Evolutionary conservation across 2,113 vertebrate genomes (phyloP), one percentile per base, ranked within the genome.

Genomic region (Cynocephalus volans): DNA sequence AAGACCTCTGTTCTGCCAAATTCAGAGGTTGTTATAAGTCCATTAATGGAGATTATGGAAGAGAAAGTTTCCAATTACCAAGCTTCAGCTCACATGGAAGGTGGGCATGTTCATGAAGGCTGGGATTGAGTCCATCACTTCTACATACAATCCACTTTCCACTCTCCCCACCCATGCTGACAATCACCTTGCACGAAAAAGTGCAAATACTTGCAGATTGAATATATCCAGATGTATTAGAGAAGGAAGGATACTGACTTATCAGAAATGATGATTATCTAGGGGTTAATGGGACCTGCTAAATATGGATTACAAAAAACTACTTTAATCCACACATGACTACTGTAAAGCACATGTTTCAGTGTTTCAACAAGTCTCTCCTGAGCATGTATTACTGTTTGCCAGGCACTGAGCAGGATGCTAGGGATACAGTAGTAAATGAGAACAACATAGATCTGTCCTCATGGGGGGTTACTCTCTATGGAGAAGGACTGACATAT

Each of bases 221-320:
- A 85, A 76, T 36, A 6, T 26, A 60, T 21, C 12, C 24, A 95
- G 36, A 26, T 26, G 45, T 86, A 50, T 10, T 69, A 56, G 33
- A 87, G 92, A 84, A 93, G 41, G 45, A 76, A 73, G 26, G 56
- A 67, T n/a, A 58, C n/a, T 73, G 69, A 77, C 48, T 90, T 67
- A 10, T 64, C 76, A 52, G 80, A 88, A 93, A 85, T 76, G n/a
- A 80, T 58, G 52, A 9, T 70, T 60, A 75, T 2, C 18, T 21
- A 84, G 21, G 24, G 60, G 28, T 67, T 82, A 72, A 72, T 70
- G 18, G 17, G 28, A 95, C 50, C n/a, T 90, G n/a, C 24, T 92
- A 90, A 65, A 94, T 31, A 90, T 31, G 13, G 62, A 50, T 54
- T 64, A 52, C 56, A 77, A 80, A 90, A 69, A 67, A 45, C 45